phyloP scores from a whole-genome alignment of 2,113 vertebrate species.

The Xenus cinereus region DNA sequence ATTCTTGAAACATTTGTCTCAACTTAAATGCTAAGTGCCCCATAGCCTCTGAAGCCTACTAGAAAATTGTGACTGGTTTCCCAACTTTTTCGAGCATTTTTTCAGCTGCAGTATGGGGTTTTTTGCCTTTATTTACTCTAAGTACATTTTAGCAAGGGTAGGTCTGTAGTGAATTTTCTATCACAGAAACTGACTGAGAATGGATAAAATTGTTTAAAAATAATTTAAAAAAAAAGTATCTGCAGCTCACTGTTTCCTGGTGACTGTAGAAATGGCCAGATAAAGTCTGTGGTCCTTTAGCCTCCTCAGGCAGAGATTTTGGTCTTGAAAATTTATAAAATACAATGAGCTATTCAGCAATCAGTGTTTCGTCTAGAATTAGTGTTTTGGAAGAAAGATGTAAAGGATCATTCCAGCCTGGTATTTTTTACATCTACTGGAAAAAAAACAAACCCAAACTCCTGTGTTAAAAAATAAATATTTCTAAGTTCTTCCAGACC shows the following conservation, averaged over 20 bases:
- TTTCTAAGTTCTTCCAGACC: conserved; percentile 25
- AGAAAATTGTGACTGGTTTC: not conserved
- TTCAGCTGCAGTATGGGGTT: not conserved
- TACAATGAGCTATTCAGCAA: not conserved
- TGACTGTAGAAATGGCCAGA: not conserved
- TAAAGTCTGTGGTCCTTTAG: not conserved
- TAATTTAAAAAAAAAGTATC: not conserved
- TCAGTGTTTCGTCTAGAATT: not conserved
- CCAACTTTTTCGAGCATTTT: not conserved
- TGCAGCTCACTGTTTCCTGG: not conserved
- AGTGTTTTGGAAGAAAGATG: not conserved
- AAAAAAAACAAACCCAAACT: not conserved
- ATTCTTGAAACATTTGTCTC: conserved; percentile 42
- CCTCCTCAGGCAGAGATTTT: not conserved
- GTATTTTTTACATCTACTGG: not conserved
- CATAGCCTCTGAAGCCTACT: not conserved
- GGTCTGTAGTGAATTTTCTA: not conserved
- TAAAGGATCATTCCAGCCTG: not conserved
- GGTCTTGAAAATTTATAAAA: not conserved
- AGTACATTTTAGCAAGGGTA: not conserved
- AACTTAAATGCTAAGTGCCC: conserved; percentile 14
- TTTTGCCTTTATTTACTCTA: not conserved
- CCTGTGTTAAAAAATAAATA: not conserved
- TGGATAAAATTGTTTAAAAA: not conserved
- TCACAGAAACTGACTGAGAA: not conserved